These are phyloP conservation scores for Asarcornis scutulata DNA, from an alignment of 2,113 vertebrate genomes.

Conservation along the genomic window DNA sequence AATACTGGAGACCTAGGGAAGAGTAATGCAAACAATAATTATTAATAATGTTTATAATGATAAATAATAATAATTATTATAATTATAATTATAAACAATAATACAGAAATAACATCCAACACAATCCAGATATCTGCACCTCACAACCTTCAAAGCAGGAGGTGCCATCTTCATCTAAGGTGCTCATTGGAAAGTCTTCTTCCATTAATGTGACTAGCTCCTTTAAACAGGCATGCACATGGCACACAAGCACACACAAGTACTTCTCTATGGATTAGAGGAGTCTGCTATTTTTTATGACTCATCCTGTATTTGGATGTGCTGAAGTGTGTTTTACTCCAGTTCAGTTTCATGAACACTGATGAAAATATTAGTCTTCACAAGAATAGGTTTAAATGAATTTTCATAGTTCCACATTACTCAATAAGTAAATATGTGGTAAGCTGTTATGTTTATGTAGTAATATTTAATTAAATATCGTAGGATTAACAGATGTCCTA, in stretches of 20 bases:
- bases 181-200: neutral
- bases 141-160: neutral
- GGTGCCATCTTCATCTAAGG: neutral
- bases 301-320: neutral
- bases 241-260: neutral
- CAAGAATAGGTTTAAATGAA: neutral
- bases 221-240: neutral
- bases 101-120: neutral
- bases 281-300: neutral
- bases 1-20: neutral
- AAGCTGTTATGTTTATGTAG: constrained; percentile 37
- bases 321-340: neutral
- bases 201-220: neutral
- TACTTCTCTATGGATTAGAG: neutral
- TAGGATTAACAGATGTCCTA: constrained; percentile 40
- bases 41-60: too few relatives aligned
- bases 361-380: neutral
- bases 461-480: constrained; percentile 48
- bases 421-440: constrained; percentile 38
- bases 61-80: too few relatives aligned
- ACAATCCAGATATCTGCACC: neutral
- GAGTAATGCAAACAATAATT: neutral
- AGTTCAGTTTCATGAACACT: neutral
- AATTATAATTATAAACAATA: neutral
- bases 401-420: constrained; percentile 1